Evolutionary conservation across 2,888 invertebrate species (phyloP).

Genomic region (Troides oblongomaculatus): DNA sequence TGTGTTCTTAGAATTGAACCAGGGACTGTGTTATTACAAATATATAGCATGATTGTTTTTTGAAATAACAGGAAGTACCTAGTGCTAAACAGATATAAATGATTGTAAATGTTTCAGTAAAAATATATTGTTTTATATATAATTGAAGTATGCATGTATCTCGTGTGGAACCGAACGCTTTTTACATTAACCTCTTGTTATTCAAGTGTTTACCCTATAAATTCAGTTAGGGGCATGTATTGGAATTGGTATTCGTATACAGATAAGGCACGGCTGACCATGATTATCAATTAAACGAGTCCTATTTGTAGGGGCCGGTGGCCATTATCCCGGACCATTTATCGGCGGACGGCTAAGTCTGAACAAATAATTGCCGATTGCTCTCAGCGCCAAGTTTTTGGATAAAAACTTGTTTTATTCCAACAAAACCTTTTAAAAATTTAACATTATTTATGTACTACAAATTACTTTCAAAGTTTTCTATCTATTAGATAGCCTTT

Average conservation of each 20-base stretch:
- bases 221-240: conserved; percentile 14
- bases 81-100: no score
- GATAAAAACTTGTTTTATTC: conserved; percentile 10
- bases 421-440: background rate
- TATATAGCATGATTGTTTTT: no score
- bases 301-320: conserved; percentile 26
- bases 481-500: no score
- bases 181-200: conserved; percentile 11
- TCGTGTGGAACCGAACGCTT: background rate
- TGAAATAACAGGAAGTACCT: no score
- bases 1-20: no score
- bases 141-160: background rate
- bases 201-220: conserved; percentile 20
- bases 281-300: conserved; percentile 29
- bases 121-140: background rate
- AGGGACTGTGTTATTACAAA: no score
- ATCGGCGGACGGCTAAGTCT: conserved; percentile 22
- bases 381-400: conserved; percentile 22
- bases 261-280: conserved; percentile 27
- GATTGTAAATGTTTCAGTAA: background rate
- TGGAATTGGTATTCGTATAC: conserved; percentile 22
- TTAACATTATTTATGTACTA: background rate
- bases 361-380: conserved; percentile 28
- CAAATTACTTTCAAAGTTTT: no score
- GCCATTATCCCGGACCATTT: conserved; percentile 28